Base-by-base conservation (phyloP, 2,113 vertebrate species). In the Echinops telfairi region DNA sequence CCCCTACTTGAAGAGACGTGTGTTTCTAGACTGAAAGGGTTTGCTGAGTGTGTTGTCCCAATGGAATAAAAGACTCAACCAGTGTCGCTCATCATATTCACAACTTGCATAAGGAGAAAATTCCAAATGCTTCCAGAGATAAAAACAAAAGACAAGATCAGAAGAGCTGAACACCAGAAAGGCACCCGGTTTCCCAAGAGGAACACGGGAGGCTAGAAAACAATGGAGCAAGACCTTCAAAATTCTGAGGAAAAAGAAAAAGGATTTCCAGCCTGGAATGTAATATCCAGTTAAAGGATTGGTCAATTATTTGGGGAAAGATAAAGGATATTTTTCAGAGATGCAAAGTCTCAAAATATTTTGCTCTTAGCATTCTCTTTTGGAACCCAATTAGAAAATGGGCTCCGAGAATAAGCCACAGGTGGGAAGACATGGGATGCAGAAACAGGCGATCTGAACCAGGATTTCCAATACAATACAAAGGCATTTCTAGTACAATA, bases 191-290 rank as follows among this genome's bases (percentile, higher is more conserved):
- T 88, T 85, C 33, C 80, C 3, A 92, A 76, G 1, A 79, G 60
- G 64, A 84, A 89, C 27, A 92, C 0, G 38, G 22, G 73, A 88
- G 71, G 71, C 14, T 27, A 78, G 47, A 91, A 82, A 68, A 79
- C 66, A 71, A 73, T 14, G 31, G 20, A 57, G n/a, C 57, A 83
- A 68, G 75, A n/a, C 3, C 68, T 78, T 78, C 68, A 36, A 86
- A 83, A 77, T 91, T 83, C 29, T 43, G 47, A 77, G 73, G 47
- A 70, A 62, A 86, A 77, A 53, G 47, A 47, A 71, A 80, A 78
- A 47, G 31, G 19, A 68, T 77, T 80, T 84, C 33, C 73, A 79
- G 71, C 43, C 40, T 88, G n/a, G 38, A 43, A 88, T 79, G 57
- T 57, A 64, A 88, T 80, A 43, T 2, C 23, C 17, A 89, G 47